Evolutionary conservation across 2,113 vertebrate genomes (phyloP).

Genomic region (Vidua chalybeata): DNA sequence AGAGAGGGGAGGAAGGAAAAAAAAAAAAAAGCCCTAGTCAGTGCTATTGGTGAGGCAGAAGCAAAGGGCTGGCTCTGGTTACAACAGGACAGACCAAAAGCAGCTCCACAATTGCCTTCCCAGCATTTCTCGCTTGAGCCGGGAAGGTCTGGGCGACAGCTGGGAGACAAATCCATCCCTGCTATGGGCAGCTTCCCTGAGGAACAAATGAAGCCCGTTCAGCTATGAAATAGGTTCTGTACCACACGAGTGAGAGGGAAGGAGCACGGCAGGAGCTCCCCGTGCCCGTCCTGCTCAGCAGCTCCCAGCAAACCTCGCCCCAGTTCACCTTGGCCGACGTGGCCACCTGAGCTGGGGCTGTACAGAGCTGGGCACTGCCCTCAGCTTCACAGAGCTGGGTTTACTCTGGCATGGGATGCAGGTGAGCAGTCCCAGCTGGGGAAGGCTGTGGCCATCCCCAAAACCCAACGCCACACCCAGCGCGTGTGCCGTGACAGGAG

Average conservation of each 20-base stretch:
- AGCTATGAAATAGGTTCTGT: neutral
- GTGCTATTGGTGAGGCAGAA: conserved; percentile 1
- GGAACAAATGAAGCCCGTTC: neutral
- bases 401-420: accelerated
- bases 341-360: accelerated
- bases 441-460: neutral
- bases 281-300: accelerated
- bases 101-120: neutral
- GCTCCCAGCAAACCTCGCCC: neutral
- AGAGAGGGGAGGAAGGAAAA: neutral
- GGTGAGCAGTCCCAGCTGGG: neutral
- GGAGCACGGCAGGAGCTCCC: neutral
- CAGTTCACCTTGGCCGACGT: accelerated
- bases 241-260: neutral
- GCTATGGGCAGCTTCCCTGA: conserved; percentile 1
- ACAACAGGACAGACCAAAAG: neutral
- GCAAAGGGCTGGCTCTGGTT: conserved; percentile 21
- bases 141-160: neutral
- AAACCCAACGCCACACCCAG: accelerated
- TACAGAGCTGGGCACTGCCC: neutral
- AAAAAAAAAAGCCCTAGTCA: neutral
- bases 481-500: accelerated
- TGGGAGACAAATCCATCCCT: conserved; percentile 36
- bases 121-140: neutral
- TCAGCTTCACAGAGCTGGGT: accelerated